Base-by-base conservation (phyloP, 1,140 invertebrate genomes). In the Lamellibrachia luymesi region DNA sequence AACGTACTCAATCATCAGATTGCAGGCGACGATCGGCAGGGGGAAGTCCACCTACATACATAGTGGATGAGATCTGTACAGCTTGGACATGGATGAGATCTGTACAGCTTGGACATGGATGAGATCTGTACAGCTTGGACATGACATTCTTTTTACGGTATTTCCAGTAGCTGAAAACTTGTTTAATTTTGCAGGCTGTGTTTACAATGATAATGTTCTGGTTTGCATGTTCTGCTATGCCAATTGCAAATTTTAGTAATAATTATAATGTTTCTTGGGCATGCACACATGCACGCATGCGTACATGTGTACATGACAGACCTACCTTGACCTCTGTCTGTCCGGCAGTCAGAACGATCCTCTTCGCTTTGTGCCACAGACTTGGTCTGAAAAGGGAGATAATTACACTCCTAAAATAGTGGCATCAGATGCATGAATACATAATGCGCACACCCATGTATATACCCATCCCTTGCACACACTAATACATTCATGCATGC, bases 1-100 rank as follows among this genome's bases (percentile, higher is more conserved):
- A 0, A 98, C 98, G 96, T 99, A 99, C 96, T 99, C 99, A 95
- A 99, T 98, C 98, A 99, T 99, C n/a, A 99, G 96, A 96, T 99
- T 99, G 95, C 99, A 99, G 0, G 99, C 99, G 1, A 99, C 98
- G 90, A 99, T 99, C 0, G 99, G 99, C 51, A 99, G 96, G 0
- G 98, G 98, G 95, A 99, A 96, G 90, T 96, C 96, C 80, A 96
- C 94, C 94, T 95, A 93, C 92, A 89, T 0, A 22, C 0, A 80
- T 22, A 80, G 64, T 80, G 64, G 64, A 80, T 0, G 13, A 38
- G 38, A 38, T 38, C 38, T 38, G 38, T 38, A 38, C 38, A 38
- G 38, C 38, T 38, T 38, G 38, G 38, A 38, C 38, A 38, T 38
- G 38, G n/a, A 90, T 17, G n/a, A 90, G n/a, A 17, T 17, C 17